Evolutionary conservation across 2,113 vertebrate genomes (phyloP), one percentile per base, ranked within the genome.

Genomic region (Xiphias gladius): DNA sequence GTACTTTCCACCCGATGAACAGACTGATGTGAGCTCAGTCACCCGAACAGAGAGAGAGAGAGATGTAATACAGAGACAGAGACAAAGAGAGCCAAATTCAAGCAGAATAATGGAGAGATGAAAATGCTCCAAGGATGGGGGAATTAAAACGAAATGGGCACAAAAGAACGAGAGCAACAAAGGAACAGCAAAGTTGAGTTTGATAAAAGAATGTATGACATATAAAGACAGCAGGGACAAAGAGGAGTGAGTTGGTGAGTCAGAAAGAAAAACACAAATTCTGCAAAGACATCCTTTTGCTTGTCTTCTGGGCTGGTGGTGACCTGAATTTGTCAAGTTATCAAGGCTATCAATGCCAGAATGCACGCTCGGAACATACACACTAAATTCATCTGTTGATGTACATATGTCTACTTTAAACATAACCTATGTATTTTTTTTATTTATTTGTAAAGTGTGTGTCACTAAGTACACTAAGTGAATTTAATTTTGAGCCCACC

Each of bases 271-370:
- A 68, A 32, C 4, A 41, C 41, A 58, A 66, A 19, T 71, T 82
- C 68, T 73, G 71, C 58, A 64, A 76, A 76, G 39, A 68, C 57
- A 22, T 67, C 48, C 26, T 78, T 82, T 70, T 35, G 1, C 54
- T 66, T 68, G 32, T 79, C 67, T 55, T 50, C 57, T 71, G 54
- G 76, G 48, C 24, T 57, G 32, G 5, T 30, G 64, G 24, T 86
- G 91, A 71, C 85, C 87, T 84, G 73, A 80, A 88, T 85, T 79
- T 86, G 63, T 77, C 52, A 67, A 77, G 63, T 70, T 30, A 46
- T 66, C 32, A 58, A 28, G 17, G 55, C 39, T 12, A 19, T 55
- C 37, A 78, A 20, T 20, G 72, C 37, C 30, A 68, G n/a, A 58
- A 61, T 62, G 55, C 22, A 67, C 13, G 5, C 32, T 17, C 9